phyloP scores from a whole-genome alignment of 2,113 vertebrate species.

The Dunckerocampus dactyliophorus region DNA sequence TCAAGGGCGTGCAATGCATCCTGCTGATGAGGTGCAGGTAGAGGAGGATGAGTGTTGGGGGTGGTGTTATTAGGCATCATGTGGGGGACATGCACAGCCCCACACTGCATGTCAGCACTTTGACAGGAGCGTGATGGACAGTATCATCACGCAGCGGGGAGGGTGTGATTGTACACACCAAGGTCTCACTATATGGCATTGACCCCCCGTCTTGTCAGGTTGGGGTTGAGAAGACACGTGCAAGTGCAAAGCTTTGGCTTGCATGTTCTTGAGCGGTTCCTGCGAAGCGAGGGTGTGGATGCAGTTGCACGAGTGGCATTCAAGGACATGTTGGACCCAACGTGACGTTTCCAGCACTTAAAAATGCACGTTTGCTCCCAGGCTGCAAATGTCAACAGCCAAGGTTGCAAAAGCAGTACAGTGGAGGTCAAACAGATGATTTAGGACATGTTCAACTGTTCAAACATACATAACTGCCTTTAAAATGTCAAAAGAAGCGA shows the following conservation, averaged over 20 bases:
- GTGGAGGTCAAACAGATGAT: too few species aligned
- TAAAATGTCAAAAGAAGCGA: too few species aligned
- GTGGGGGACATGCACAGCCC: conserved; percentile 40
- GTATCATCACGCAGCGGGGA: neutral
- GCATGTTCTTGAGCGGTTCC: neutral
- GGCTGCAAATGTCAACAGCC: too few species aligned
- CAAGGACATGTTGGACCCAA: too few species aligned
- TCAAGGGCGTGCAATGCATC: conserved; percentile 61
- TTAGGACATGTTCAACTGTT: too few species aligned
- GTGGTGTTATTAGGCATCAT: conserved; percentile 42
- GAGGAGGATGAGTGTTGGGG: conserved; percentile 25
- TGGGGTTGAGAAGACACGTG: neutral
- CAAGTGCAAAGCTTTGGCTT: conserved; percentile 22
- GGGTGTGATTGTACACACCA: conserved; percentile 2
- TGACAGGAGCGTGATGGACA: conserved; percentile 41
- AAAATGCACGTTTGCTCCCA: too few species aligned
- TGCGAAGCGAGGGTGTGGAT: neutral
- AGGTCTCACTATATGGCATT: neutral
- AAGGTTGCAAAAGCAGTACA: too few species aligned
- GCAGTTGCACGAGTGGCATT: neutral
- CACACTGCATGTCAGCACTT: conserved; percentile 39
- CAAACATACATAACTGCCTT: too few species aligned
- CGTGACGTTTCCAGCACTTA: too few species aligned
- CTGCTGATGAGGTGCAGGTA: conserved; percentile 48
- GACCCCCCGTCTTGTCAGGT: neutral